Percentiles rank a stretch among this genome's conserved stretches.
Evolutionary conservation across 35 echinoderm and acorn worm species (phyloP).

Genomic region (Apostichopus californicus): DNA sequence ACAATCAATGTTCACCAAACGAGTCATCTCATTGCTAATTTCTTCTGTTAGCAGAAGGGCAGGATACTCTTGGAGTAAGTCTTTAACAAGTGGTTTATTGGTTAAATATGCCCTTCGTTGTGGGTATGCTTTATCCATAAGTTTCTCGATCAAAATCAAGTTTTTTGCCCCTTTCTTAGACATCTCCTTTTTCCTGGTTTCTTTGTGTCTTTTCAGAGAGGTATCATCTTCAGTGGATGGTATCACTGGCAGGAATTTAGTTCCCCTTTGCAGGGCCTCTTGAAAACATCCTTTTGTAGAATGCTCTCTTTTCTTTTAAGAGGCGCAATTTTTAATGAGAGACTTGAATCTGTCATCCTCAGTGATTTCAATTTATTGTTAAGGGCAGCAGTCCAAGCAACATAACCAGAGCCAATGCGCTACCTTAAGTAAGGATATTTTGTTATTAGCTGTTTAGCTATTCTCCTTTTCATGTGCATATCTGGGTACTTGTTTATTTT

Average conservation of each 20-base stretch:
- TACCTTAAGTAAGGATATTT: neutral
- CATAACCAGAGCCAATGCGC: conserved; percentile 33
- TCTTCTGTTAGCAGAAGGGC: too few species aligned
- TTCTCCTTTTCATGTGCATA: neutral
- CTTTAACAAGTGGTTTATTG: too few species aligned
- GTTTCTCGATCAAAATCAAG: neutral
- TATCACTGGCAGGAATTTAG: conserved; percentile 1
- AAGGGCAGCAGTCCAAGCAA: neutral
- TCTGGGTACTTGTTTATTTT: neutral
- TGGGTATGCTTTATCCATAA: conserved; percentile 42
- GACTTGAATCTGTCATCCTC: neutral
- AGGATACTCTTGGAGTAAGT: too few species aligned
- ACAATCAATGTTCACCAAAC: too few species aligned
- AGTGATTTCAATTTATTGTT: neutral
- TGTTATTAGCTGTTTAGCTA: neutral
- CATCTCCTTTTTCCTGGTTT: conserved; percentile 35
- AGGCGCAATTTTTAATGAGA: neutral
- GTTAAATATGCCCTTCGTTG: conserved; percentile 32
- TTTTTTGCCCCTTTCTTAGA: conserved; percentile 23
- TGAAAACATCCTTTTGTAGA: neutral
- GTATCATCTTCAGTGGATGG: conserved; percentile 32
- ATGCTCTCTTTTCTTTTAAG: neutral
- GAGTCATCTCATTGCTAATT: too few species aligned
- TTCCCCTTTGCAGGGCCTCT: neutral
- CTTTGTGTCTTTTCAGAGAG: conserved; percentile 7